Evolutionary conservation across 2,113 vertebrate genomes (phyloP).

Genomic region (Elgaria multicarinata): DNA sequence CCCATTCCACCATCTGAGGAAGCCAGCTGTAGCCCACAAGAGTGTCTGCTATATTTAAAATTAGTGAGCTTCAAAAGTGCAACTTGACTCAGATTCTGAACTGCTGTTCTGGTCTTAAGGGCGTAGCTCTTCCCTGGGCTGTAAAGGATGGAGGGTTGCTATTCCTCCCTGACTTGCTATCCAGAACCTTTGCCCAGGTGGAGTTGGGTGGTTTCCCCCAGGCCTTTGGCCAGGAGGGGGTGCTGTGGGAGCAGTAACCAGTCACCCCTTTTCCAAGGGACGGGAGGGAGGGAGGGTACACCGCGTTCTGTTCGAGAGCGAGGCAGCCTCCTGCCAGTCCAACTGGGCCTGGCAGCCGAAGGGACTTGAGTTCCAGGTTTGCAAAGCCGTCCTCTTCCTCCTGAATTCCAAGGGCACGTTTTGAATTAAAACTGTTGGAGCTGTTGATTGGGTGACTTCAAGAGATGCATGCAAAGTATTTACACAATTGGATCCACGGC

Average conservation of each 20-base stretch:
- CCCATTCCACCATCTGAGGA: background rate
- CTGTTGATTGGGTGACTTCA: fast-evolving
- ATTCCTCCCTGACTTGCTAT: background rate
- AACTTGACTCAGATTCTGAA: background rate
- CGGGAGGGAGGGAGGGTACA: too few species aligned
- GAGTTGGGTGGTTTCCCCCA: background rate
- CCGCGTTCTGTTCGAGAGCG: background rate
- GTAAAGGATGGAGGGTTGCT: background rate
- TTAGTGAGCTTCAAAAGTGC: too few species aligned
- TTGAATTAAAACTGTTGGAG: background rate
- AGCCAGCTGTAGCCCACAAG: background rate
- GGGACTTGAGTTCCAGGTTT: background rate
- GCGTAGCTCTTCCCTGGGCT: background rate
- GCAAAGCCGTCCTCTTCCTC: background rate
- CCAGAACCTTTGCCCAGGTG: background rate
- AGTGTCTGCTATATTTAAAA: too few species aligned
- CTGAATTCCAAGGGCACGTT: fast-evolving
- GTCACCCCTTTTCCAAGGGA: background rate
- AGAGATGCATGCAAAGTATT: fast-evolving
- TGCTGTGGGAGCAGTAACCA: background rate
- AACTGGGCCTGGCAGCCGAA: background rate
- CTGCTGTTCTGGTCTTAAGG: background rate
- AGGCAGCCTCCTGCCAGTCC: background rate
- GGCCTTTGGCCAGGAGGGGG: background rate
- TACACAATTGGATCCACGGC: fast-evolving